Conservation (phyloP, 2,888 invertebrate genomes). For the Drepana falcataria region DNA sequence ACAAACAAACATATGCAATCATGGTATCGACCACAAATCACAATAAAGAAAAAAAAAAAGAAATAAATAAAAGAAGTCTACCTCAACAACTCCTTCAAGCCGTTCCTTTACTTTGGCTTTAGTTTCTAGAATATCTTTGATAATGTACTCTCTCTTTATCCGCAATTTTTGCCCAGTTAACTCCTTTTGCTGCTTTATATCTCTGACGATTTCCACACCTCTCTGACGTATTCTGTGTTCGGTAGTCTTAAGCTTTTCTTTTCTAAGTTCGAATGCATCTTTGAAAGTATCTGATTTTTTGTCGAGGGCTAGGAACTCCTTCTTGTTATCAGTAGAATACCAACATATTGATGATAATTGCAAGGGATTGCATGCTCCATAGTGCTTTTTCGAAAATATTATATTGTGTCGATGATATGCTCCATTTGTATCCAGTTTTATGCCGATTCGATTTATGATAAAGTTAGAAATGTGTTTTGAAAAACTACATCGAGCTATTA, state of each 20-base stretch:
- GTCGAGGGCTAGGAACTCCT: conserved; percentile 55
- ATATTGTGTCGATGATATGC: conserved; percentile 29
- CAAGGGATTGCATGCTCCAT: conserved; percentile 24
- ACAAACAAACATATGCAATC: conserved; percentile 7
- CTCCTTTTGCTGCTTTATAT: conserved; percentile 65
- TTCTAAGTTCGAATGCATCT: conserved; percentile 80
- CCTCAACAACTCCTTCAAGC: conserved; percentile 87
- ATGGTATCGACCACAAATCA: neutral
- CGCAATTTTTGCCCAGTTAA: conserved; percentile 65
- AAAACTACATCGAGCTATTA: conserved; percentile 35
- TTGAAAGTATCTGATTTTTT: conserved; percentile 74
- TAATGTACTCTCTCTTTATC: conserved; percentile 80
- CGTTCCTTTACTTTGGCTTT: conserved; percentile 84
- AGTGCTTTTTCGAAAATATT: conserved; percentile 25
- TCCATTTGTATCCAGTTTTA: conserved; percentile 25
- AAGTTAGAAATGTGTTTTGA: conserved; percentile 38
- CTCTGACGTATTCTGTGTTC: conserved; percentile 71
- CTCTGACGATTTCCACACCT: conserved; percentile 64
- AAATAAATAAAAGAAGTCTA: conserved; percentile 23
- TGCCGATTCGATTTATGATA: conserved; percentile 18
- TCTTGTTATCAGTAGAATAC: conserved; percentile 59
- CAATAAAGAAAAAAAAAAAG: too few relatives aligned
- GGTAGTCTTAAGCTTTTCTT: conserved; percentile 79
- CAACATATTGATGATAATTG: conserved; percentile 39
- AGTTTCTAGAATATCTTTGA: conserved; percentile 85